Percentiles rank a stretch among this genome's conserved stretches.
Conservation (phyloP, 2,888 invertebrate genomes). For the Platypus cylindrus region DNA sequence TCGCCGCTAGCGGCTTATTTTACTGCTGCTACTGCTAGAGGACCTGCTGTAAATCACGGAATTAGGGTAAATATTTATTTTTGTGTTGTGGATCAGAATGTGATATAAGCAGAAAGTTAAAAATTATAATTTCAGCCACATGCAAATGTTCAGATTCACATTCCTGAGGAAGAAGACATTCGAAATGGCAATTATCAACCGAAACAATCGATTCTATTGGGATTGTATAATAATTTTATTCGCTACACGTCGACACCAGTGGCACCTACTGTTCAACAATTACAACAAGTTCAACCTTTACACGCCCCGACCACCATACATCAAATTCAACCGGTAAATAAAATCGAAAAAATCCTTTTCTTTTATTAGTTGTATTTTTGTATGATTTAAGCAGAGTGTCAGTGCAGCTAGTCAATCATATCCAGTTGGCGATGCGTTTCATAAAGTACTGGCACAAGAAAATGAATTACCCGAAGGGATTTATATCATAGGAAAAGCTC, state of each 20-base stretch:
- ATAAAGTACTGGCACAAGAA: slow-evolving; percentile 11
- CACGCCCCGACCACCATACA: slow-evolving; percentile 5
- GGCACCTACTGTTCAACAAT: slow-evolving; percentile 7
- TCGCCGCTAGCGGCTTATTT: slow-evolving; percentile 3
- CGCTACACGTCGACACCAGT: slow-evolving; percentile 9
- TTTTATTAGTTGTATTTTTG: too few relatives aligned
- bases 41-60: slow-evolving; percentile 3
- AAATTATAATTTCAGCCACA: too few relatives aligned
- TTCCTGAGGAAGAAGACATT: too few relatives aligned
- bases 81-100: slow-evolving; percentile 1
- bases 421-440: slow-evolving; percentile 3
- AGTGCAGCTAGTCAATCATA: neutral
- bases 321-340: slow-evolving; percentile 1
- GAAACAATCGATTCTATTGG: too few relatives aligned
- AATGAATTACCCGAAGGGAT: slow-evolving; percentile 13
- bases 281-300: slow-evolving; percentile 7
- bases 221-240: slow-evolving; percentile 2
- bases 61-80: slow-evolving; percentile 7
- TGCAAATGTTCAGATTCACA: too few relatives aligned
- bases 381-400: too few relatives aligned
- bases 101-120: too few relatives aligned
- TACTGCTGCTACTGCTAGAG: slow-evolving; percentile 1
- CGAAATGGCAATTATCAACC: too few relatives aligned
- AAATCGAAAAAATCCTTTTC: too few relatives aligned
- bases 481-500: slow-evolving; percentile 12